Percentiles rank a stretch among this genome's conserved stretches.
phyloP scores from a whole-genome alignment of 2,113 vertebrate genomes.

The Danio rerio region GRCz12tu NC_133185.1:8575001-8575500 shows the following conservation, averaged over 20 bases:
- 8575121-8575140: background rate
- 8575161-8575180: conserved; percentile 20
- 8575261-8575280: conserved; percentile 1
- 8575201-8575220: background rate
- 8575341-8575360: conserved; percentile 1
- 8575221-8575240: conserved; percentile 4
- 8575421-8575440: too few relatives aligned
- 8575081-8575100: background rate
- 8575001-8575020: background rate
- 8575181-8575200: conserved; percentile 39
- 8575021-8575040: background rate
- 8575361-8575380: background rate
- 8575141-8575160: background rate
- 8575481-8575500: too few relatives aligned
- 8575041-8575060: background rate
- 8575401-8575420: background rate
- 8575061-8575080: background rate
- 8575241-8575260: conserved; percentile 36
- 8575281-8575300: conserved; percentile 11
- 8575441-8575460: too few relatives aligned
- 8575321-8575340: background rate
- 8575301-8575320: background rate
- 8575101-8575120: conserved; percentile 23
- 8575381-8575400: too few relatives aligned
- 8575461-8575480: too few relatives aligned